Conservation (phyloP, 1,140 invertebrate species). For the Temnothorax curvispinosus region DNA sequence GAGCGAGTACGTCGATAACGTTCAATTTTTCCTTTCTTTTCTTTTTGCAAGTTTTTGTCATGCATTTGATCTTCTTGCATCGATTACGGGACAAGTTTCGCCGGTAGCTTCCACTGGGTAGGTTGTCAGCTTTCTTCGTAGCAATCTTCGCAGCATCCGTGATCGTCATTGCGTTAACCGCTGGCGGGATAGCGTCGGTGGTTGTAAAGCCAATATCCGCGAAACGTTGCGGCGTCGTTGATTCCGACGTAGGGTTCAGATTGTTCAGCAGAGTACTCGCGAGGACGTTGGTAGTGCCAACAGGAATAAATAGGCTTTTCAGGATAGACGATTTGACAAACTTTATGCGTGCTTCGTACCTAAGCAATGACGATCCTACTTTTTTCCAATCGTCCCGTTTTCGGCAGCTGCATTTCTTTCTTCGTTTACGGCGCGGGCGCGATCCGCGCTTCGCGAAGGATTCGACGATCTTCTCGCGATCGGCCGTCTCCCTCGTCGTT, state of each 20-base stretch:
- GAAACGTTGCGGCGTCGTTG: not conserved
- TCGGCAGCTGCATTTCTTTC: not conserved
- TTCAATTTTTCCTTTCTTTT: not conserved
- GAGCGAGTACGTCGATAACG: not conserved
- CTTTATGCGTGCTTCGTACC: not conserved
- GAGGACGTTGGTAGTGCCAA: not conserved
- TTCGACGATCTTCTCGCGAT: not conserved
- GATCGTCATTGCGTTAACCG: not conserved
- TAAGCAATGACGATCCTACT: not conserved
- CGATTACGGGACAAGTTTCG: not conserved
- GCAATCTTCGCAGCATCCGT: not conserved
- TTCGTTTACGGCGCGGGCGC: no score
- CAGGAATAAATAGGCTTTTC: not conserved
- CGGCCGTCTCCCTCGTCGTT: not conserved
- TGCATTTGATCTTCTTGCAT: not conserved
- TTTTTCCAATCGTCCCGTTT: not conserved
- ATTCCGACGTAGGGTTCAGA: not conserved
- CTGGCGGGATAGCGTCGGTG: not conserved
- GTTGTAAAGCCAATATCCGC: not conserved
- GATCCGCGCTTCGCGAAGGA: not conserved
- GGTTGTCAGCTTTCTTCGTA: not conserved
- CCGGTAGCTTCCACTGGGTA: no score
- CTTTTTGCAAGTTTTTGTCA: not conserved
- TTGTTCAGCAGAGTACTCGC: not conserved
- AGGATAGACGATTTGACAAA: not conserved